Evolutionary conservation across 2,888 invertebrate genomes (phyloP), one percentile per base, ranked within the genome.

Genomic region (Microctonus hyperodae): DNA sequence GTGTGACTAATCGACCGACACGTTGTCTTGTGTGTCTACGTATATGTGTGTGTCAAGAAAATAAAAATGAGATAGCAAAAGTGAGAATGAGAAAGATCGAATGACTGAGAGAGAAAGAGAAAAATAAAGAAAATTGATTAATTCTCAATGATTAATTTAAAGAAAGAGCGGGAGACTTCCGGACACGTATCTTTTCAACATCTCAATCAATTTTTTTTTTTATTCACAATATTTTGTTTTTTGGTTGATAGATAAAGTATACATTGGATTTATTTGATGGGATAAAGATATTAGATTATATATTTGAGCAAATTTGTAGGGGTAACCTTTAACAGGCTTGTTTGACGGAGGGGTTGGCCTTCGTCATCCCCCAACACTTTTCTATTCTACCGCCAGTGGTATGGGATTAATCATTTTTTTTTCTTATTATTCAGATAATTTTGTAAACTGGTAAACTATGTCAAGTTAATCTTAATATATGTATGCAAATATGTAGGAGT

Each of bases 1-100:
- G 83, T 82, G 69, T 53, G 35, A 57, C 22, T 56, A 53, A 65
- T 51, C 50, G 57, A 62, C 53, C 28, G 20, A 31, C 55, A 55
- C 31, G 55, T 33, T 55, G 31, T 23, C 53, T 9, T 11, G 10
- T 6, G 3, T 37, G 13, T 59, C 31, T 33, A 58, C 22, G 22
- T 20, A 23, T 51, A 25, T 28, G 28, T 53, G 13, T 25, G 55
- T n/a, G 31, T 31, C 31, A 33, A 20, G 55, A 33, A 55, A 55
- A 16, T n/a, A 11, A n/a, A 33, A 55, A 55, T 4, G n/a, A 25
- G 10, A n/a, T 10, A 23, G 20, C 48, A 7, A 50, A 3, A 23
- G 13, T 25, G 10, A 22, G 23, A 51, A n/a, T 5, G 3, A n/a
- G n/a, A n/a, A n/a, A n/a, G n/a, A n/a, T n/a, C n/a, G n/a, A n/a